Base-by-base conservation (phyloP, 1,140 invertebrate genomes). In the Diorhabda elongata region DNA sequence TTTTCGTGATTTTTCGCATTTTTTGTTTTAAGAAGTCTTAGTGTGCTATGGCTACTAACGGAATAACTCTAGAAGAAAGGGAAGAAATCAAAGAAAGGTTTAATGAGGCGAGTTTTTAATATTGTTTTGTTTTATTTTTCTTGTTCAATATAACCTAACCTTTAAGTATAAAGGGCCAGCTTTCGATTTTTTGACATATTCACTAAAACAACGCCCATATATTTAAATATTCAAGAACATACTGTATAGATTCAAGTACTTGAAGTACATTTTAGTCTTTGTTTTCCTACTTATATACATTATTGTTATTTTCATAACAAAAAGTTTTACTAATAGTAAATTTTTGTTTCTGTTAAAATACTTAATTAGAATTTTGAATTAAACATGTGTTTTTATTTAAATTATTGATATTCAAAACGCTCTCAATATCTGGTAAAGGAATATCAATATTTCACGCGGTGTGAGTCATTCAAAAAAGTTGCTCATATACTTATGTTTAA, bases 21-120 rank as follows among this genome's bases (percentile, higher is more conserved):
- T 8, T 58, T 67, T 73, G 65, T 66, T 44, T 66, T 58, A 74
- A 72, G 9, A 78, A 76, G 75, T 71, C 75, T 73, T 74, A 74
- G 62, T 42, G 57, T 45, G 66, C 44, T 67, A 44, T 61, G 66
- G 75, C 76, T 45, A 71, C 71, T 43, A 73, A 75, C 56, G 75
- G 73, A 73, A 64, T 79, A 65, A 77, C 77, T 42, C 72, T 75
- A 68, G 80, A 81, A 63, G 81, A 82, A 71, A 72, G 75, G 42
- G 75, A 76, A 47, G 81, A 82, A 76, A 74, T 82, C 6, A 76
- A 74, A 65, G 81, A 82, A 75, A 78, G 78, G 66, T 81, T 82
- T 64, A 76, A 61, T 58, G 63, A 72, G 44, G 79, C 80, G 75
- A 77, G 79, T 78, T 9, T 56, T 41, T 26, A 56, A 45, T 11